Conservation (phyloP, 2,113 vertebrate genomes). For the Apaloderma vittatum region DNA sequence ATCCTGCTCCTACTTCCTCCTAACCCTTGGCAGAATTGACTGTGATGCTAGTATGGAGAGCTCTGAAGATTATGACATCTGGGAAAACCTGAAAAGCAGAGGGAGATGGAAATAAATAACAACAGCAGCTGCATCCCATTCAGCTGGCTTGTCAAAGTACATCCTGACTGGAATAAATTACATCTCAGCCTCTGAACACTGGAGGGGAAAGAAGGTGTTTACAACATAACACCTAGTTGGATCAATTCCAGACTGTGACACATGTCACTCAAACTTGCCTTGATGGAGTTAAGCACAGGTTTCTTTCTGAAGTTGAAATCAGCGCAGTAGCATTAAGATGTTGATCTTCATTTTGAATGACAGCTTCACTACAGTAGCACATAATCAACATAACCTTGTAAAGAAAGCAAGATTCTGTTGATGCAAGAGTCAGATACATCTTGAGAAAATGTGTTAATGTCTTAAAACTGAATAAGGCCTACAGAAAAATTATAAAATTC, state of each 20-base stretch:
- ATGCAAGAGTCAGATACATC: background rate
- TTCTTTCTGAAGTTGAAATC: background rate
- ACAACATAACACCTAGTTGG: background rate
- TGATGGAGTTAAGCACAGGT: background rate
- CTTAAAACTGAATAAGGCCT: background rate
- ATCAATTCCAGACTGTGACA: conserved; percentile 23
- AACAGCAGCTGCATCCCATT: conserved; percentile 34
- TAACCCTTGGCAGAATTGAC: conserved; percentile 22
- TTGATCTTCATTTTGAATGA: conserved; percentile 30
- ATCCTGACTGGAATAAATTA: conserved; percentile 52
- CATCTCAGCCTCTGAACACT: background rate
- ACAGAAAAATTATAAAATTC: background rate
- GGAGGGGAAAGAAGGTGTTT: background rate
- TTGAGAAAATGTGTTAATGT: background rate
- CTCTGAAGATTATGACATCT: conserved; percentile 56
- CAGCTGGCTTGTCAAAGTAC: conserved; percentile 24
- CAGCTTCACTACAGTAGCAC: conserved; percentile 1
- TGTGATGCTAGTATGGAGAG: background rate
- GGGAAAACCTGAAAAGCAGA: conserved; percentile 63
- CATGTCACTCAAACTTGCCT: conserved; percentile 11
- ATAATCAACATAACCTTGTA: conserved; percentile 23
- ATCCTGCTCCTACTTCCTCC: background rate
- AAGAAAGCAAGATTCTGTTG: background rate
- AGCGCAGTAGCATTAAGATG: background rate
- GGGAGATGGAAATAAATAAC: conserved; percentile 7